phyloP scores from a whole-genome alignment of 92 coral and sea anemone genomes.

The Muricea muricata region DNA sequence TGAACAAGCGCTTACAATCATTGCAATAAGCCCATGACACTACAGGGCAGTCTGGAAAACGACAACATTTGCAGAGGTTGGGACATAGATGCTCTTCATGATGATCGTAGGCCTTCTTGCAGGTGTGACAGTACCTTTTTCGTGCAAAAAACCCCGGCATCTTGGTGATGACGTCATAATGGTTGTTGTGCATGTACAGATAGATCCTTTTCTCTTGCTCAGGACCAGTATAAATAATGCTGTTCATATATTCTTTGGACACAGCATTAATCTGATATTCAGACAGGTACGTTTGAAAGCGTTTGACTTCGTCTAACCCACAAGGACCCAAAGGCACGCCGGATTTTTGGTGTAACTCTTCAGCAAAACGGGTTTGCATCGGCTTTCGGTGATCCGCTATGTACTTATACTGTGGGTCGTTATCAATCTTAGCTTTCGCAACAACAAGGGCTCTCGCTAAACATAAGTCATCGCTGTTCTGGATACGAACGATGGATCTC shows the following conservation, averaged over 20 bases:
- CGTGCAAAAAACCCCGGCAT: conserved; percentile 52
- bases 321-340: conserved; percentile 19
- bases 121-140: conserved; percentile 24
- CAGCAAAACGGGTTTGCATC: conserved; percentile 12
- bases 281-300: background rate
- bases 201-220: conserved; percentile 34
- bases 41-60: conserved; percentile 23
- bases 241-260: conserved; percentile 41
- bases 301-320: conserved; percentile 13
- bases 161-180: conserved; percentile 52
- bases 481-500: too few relatives aligned
- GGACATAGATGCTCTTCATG: too few relatives aligned
- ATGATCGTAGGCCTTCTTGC: too few relatives aligned
- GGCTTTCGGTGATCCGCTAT: background rate
- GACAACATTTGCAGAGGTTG: too few relatives aligned
- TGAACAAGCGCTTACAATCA: too few relatives aligned
- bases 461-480: conserved; percentile 32
- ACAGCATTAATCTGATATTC: conserved; percentile 2
- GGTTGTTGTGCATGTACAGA: too few relatives aligned
- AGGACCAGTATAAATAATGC: conserved; percentile 61
- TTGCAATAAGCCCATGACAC: background rate
- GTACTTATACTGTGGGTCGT: too few relatives aligned
- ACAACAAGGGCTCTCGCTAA: conserved; percentile 31
- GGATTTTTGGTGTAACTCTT: conserved; percentile 36
- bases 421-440: too few relatives aligned